Evolutionary conservation across 1,140 invertebrate species (phyloP), one percentile per base, ranked within the genome.

Genomic region (Lordiphosa collinella): DNA sequence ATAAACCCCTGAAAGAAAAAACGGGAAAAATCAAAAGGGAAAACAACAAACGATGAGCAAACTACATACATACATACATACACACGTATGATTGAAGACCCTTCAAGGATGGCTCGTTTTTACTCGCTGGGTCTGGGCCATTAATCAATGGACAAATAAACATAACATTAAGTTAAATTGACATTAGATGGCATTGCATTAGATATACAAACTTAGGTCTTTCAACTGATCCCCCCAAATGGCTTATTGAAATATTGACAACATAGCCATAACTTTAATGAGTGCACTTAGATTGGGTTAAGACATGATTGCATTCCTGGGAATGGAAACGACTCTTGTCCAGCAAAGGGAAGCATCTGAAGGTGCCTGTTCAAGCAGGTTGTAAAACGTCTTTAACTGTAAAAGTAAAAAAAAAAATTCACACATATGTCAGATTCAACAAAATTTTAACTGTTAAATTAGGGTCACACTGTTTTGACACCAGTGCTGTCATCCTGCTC

Each of bases 101-200:
- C 70, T 56, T 22, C 14, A 44, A 41, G 59, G 3, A 18, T 2
- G 16, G 16, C 2, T 61, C 75, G 70, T 61, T 40, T 58, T 43
- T 34, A 13, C 55, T 22, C 16, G n/a, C 44, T 18, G 7, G 3
- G 9, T 7, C 7, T 47, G n/a, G 22, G 37, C 56, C 75, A 80
- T 80, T 82, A 82, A 80, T 80, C 75, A 80, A 76, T 66, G 50
- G 51, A 9, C 61, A 76, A 79, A 79, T 79, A 79, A 79, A 79
- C 75, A 79, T 75, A 54, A 69, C 64, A 75, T 82, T 80, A 82
- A 62, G 52, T 41, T 56, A 79, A 82, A 82, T 75, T 59, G 75
- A 48, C 70, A 62, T 56, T 75, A 51, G 53, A 72, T 62, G 31
- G 49, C 31, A 13, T 49, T 40, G 22, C 38, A 9, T 40, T 46